Evolutionary conservation across 2,888 invertebrate species (phyloP).

Genomic region (Drosophila yooni): DNA sequence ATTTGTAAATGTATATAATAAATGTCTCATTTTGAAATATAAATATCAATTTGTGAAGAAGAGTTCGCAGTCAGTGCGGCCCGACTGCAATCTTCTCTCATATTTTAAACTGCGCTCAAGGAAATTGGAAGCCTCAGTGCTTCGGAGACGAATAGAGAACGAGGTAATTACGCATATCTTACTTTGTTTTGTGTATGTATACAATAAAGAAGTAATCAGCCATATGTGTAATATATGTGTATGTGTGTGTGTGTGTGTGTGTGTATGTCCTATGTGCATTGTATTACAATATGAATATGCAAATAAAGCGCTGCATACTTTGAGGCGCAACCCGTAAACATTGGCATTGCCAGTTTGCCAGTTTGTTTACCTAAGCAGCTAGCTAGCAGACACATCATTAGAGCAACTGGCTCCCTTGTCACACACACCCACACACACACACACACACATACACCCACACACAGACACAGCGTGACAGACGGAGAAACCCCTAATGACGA

Average conservation of each 20-base stretch:
- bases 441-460: neutral
- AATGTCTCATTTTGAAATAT: too few species aligned
- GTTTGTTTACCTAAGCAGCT: slow-evolving; percentile 69
- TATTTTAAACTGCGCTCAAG: neutral
- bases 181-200: neutral
- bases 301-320: slow-evolving; percentile 63
- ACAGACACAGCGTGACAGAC: neutral
- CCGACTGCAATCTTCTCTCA: neutral
- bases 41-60: neutral
- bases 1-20: too few species aligned
- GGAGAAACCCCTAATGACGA: slow-evolving; percentile 63
- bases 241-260: neutral
- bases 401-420: slow-evolving; percentile 28
- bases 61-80: neutral
- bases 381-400: slow-evolving; percentile 52
- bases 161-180: neutral
- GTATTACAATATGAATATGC: slow-evolving; percentile 66
- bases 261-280: slow-evolving; percentile 1
- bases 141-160: neutral
- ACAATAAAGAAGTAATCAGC: neutral
- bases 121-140: neutral
- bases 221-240: neutral
- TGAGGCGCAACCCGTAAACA: slow-evolving; percentile 47
- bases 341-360: slow-evolving; percentile 9
- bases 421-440: neutral